A percentile compares a stretch with the other conserved stretches of the same genome.
Conservation (phyloP, 1,140 invertebrate genomes). For the Procambarus clarkii region DNA sequence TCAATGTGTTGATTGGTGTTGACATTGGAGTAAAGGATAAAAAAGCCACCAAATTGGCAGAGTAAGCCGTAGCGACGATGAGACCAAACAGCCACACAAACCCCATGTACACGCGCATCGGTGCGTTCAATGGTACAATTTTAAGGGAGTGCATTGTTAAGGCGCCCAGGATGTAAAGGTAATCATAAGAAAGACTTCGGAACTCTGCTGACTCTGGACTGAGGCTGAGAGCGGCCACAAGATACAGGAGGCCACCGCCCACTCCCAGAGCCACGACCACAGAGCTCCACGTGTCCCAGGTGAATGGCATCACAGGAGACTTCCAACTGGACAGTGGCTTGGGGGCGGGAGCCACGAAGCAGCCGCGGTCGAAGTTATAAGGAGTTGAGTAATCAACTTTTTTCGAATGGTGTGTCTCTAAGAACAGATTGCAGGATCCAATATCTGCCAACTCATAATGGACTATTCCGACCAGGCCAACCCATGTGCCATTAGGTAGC, state of each 20-base stretch:
- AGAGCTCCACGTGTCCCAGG: too few relatives aligned
- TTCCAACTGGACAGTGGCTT: too few relatives aligned
- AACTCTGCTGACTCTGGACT: constrained; percentile 34
- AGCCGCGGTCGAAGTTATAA: too few relatives aligned
- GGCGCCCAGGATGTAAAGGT: constrained; percentile 65
- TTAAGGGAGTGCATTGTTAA: not conserved
- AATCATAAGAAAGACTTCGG: constrained; percentile 36
- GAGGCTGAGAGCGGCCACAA: too few relatives aligned
- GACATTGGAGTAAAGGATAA: constrained; percentile 56
- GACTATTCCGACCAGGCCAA: constrained; percentile 70
- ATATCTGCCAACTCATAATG: constrained; percentile 65
- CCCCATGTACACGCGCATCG: constrained; percentile 46
- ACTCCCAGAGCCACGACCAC: too few relatives aligned
- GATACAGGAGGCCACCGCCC: too few relatives aligned
- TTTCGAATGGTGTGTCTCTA: constrained; percentile 63
- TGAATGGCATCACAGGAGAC: too few relatives aligned
- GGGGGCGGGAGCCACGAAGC: too few relatives aligned
- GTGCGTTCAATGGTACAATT: constrained; percentile 16
- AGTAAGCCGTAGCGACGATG: constrained; percentile 36
- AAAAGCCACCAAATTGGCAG: constrained; percentile 54
- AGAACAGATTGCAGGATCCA: constrained; percentile 72
- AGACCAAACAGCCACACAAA: constrained; percentile 47
- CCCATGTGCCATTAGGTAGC: constrained; percentile 72
- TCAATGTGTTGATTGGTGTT: constrained; percentile 56
- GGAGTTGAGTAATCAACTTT: constrained; percentile 53